Percentiles rank a stretch among this genome's conserved stretches.
phyloP scores from a whole-genome alignment of 2,888 invertebrate species.

The Phengaris arion region DNA sequence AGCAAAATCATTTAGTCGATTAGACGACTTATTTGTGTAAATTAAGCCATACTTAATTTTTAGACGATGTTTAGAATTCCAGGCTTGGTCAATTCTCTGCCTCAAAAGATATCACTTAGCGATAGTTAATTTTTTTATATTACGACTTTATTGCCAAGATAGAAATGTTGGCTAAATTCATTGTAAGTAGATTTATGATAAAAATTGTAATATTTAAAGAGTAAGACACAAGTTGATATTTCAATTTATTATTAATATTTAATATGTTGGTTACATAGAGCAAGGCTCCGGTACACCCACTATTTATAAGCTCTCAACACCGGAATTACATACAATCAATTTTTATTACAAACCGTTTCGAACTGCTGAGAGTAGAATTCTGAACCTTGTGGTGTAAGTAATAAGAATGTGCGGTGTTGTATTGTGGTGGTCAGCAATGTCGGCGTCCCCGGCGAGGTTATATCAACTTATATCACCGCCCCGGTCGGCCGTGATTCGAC shows the following conservation, averaged over 20 bases:
- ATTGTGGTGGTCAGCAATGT: slow-evolving; percentile 14
- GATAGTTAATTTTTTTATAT: too few species aligned
- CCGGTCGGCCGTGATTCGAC: slow-evolving; percentile 51
- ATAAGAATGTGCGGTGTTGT: background rate
- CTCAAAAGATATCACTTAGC: too few species aligned
- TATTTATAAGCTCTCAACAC: slow-evolving; percentile 3
- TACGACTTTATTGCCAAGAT: too few species aligned
- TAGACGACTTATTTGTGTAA: too few species aligned
- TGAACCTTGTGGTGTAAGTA: background rate
- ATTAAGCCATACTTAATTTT: too few species aligned
- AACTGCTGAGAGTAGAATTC: background rate
- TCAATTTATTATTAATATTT: background rate
- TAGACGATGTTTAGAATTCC: too few species aligned
- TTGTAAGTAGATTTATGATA: too few species aligned
- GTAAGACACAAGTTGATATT: background rate
- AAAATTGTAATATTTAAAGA: too few species aligned
- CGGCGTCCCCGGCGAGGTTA: slow-evolving; percentile 35
- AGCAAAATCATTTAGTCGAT: too few species aligned
- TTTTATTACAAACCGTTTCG: background rate
- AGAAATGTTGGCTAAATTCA: too few species aligned
- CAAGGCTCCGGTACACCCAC: slow-evolving; percentile 9
- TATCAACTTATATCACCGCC: slow-evolving; percentile 50
- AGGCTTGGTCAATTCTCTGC: too few species aligned
- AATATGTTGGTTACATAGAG: background rate
- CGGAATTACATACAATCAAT: slow-evolving; percentile 17